A percentile compares a stretch with the other conserved stretches of the same genome.
These are phyloP conservation scores for Sebastes hubbsi DNA, from an alignment of 2,797 vertebrate species.

Conservation along the genomic window DNA sequence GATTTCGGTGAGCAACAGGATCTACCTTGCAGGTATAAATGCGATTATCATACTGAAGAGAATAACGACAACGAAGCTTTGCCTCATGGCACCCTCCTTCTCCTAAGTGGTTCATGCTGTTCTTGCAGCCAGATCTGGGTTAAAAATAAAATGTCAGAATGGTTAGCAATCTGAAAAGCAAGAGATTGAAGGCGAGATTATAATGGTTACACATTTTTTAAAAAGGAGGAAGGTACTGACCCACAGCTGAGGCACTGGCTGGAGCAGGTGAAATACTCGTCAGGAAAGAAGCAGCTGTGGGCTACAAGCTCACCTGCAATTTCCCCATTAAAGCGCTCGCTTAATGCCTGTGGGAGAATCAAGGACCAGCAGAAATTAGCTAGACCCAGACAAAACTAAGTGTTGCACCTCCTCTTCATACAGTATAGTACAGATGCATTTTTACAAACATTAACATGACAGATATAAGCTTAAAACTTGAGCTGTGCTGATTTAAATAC, in stretches of 20 bases:
- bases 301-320: conserved; percentile 93
- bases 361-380: neutral
- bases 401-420: neutral
- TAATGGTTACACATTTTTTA: neutral
- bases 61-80: conserved; percentile 93
- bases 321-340: conserved; percentile 96
- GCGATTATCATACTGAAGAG: conserved; percentile 94
- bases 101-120: conserved; percentile 97
- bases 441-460: neutral
- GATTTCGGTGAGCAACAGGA: neutral
- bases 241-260: conserved; percentile 95
- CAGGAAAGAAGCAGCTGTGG: conserved; percentile 97
- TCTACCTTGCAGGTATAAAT: conserved; percentile 98
- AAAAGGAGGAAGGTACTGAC: conserved; percentile 79
- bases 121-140: conserved; percentile 92
- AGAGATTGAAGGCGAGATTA: neutral
- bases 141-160: neutral
- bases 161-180: neutral
- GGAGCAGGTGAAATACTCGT: conserved; percentile 99
- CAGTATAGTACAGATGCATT: neutral
- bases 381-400: neutral
- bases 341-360: conserved; percentile 86
- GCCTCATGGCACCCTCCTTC: conserved; percentile 92
- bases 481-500: neutral
- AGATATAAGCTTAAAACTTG: neutral